Conservation (phyloP, 2,888 invertebrate genomes). For the Apamea crenata region DNA sequence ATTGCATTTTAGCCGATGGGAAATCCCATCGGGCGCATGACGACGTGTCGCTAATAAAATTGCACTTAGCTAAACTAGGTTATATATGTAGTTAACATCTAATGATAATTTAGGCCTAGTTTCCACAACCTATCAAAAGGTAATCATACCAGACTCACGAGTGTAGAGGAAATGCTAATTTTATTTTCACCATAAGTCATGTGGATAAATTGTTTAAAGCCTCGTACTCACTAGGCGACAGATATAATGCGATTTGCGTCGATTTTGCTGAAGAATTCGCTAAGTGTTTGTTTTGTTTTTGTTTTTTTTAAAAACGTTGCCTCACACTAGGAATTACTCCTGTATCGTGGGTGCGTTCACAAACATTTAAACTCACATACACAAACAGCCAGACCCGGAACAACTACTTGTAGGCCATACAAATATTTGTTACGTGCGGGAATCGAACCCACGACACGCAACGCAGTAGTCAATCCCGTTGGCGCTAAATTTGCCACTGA, state of each 20-base stretch:
- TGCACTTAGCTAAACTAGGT: slow-evolving; percentile 27
- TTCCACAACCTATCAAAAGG: slow-evolving; percentile 5
- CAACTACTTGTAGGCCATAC: too few species aligned
- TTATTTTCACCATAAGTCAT: slow-evolving; percentile 19
- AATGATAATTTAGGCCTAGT: slow-evolving; percentile 6
- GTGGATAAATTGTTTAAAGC: not conserved
- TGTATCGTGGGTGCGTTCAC: too few species aligned
- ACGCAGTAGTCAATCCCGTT: too few species aligned
- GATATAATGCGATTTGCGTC: not conserved
- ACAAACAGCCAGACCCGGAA: too few species aligned
- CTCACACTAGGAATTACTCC: too few species aligned
- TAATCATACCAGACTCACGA: slow-evolving; percentile 6
- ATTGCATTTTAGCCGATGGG: not conserved
- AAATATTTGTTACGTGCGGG: too few species aligned
- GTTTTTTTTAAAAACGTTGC: too few species aligned
- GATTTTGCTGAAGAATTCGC: not conserved
- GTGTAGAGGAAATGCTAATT: slow-evolving; percentile 5
- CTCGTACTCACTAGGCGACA: not conserved
- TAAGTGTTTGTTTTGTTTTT: too few species aligned
- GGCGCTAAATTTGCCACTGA: too few species aligned
- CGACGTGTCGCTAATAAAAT: slow-evolving; percentile 5
- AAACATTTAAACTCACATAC: too few species aligned
- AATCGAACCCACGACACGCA: too few species aligned
- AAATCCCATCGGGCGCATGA: too few species aligned
- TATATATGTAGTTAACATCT: not conserved